These are phyloP conservation scores for Zelleria hepariella DNA, from an alignment of 2,888 invertebrate species.

Conservation along the genomic window DNA sequence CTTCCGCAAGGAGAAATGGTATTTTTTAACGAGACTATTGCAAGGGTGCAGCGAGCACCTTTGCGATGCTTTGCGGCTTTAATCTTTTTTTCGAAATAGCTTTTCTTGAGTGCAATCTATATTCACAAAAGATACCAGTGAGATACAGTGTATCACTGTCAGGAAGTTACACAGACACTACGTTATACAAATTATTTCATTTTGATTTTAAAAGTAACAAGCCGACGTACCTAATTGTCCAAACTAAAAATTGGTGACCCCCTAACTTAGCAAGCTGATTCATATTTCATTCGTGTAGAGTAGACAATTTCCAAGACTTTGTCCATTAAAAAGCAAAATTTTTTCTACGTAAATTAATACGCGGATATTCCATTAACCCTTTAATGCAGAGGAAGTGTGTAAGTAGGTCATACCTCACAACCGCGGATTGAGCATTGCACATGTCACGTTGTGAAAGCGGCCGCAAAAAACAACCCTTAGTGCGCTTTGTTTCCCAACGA, in stretches of 20 bases:
- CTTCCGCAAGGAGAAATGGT: too few relatives aligned
- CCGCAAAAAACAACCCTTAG: slow-evolving; percentile 53
- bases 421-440: slow-evolving; percentile 59
- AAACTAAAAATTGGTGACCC: too few relatives aligned
- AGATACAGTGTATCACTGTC: too few relatives aligned
- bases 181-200: too few relatives aligned
- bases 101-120: background rate
- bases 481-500: slow-evolving; percentile 56
- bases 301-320: too few relatives aligned
- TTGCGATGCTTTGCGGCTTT: slow-evolving; percentile 10
- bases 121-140: too few relatives aligned
- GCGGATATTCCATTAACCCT: slow-evolving; percentile 64
- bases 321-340: too few relatives aligned
- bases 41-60: slow-evolving; percentile 17
- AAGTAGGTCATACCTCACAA: slow-evolving; percentile 54
- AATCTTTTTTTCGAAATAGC: slow-evolving; percentile 15
- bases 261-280: too few relatives aligned
- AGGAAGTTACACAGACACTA: too few relatives aligned
- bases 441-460: slow-evolving; percentile 70
- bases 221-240: too few relatives aligned
- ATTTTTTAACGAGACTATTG: slow-evolving; percentile 29
- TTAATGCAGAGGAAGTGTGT: slow-evolving; percentile 64
- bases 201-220: too few relatives aligned
- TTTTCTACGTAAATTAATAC: slow-evolving; percentile 19
- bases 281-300: too few relatives aligned